A percentile compares a stretch with the other conserved stretches of the same genome.
phyloP scores from a whole-genome alignment of 92 coral and sea anemone species.

The Hydrozoanthus gracilis region DNA sequence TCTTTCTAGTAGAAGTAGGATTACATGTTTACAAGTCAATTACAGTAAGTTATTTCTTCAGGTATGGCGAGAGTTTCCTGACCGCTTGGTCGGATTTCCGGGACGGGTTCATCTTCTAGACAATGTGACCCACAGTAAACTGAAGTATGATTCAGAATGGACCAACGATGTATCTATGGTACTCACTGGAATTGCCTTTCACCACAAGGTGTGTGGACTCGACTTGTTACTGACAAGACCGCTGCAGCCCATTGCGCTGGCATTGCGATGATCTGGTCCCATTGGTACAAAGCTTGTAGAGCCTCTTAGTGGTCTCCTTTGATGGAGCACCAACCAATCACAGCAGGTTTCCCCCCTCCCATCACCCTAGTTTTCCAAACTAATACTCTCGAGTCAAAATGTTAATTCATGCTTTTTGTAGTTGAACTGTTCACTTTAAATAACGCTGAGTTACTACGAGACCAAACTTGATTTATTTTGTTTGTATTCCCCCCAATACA shows the following conservation, averaged over 20 bases:
- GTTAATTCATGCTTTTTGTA: too few relatives aligned
- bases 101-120: constrained; percentile 89
- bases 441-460: not conserved
- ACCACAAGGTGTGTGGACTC: constrained; percentile 78
- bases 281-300: too few relatives aligned
- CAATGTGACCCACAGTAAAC: constrained; percentile 56
- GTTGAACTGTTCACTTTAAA: not conserved
- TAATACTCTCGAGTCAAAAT: too few relatives aligned
- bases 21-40: not conserved
- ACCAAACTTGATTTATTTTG: not conserved
- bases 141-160: constrained; percentile 98
- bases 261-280: too few relatives aligned
- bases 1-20: not conserved
- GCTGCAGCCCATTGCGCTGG: too few relatives aligned
- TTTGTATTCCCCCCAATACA: constrained; percentile 26
- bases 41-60: not conserved
- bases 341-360: too few relatives aligned
- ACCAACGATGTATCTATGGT: constrained; percentile 96
- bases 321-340: too few relatives aligned
- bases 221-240: too few relatives aligned
- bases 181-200: constrained; percentile 95
- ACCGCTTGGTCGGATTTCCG: constrained; percentile 96
- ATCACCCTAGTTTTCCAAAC: too few relatives aligned
- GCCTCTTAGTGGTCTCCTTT: too few relatives aligned
- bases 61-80: constrained; percentile 98